These are phyloP conservation scores for Bedellia somnulentella DNA, from an alignment of 2,888 invertebrate species.

Conservation along the genomic window DNA sequence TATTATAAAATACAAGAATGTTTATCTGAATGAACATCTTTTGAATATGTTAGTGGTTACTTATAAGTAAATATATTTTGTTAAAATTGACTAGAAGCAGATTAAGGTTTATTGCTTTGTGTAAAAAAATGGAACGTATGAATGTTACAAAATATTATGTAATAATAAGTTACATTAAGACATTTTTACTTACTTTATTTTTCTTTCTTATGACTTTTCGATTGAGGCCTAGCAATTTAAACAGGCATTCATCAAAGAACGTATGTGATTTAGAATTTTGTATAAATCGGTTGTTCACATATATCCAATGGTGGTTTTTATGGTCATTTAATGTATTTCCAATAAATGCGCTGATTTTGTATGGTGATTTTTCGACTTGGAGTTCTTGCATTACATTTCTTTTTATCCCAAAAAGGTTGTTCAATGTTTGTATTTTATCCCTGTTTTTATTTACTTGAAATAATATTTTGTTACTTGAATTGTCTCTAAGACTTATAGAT, in stretches of 20 bases:
- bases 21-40: no score
- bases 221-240: no score
- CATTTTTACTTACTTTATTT: slow-evolving; percentile 20
- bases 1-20: no score
- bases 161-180: no score
- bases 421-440: slow-evolving; percentile 54
- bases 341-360: slow-evolving; percentile 60
- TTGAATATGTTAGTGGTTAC: no score
- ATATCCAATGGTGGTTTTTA: slow-evolving; percentile 60
- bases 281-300: slow-evolving; percentile 65
- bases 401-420: slow-evolving; percentile 24
- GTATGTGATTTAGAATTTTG: slow-evolving; percentile 40
- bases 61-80: no score
- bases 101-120: no score
- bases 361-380: slow-evolving; percentile 36
- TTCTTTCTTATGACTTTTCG: slow-evolving; percentile 10
- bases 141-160: no score
- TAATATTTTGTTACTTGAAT: slow-evolving; percentile 59
- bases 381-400: slow-evolving; percentile 34
- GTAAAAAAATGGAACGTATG: no score
- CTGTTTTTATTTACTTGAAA: slow-evolving; percentile 61
- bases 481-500: slow-evolving; percentile 71
- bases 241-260: no score
- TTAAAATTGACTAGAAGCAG: no score
- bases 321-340: slow-evolving; percentile 25